phyloP scores from a whole-genome alignment of 1,140 invertebrate species.

The Philotrypesis tridentata region DNA sequence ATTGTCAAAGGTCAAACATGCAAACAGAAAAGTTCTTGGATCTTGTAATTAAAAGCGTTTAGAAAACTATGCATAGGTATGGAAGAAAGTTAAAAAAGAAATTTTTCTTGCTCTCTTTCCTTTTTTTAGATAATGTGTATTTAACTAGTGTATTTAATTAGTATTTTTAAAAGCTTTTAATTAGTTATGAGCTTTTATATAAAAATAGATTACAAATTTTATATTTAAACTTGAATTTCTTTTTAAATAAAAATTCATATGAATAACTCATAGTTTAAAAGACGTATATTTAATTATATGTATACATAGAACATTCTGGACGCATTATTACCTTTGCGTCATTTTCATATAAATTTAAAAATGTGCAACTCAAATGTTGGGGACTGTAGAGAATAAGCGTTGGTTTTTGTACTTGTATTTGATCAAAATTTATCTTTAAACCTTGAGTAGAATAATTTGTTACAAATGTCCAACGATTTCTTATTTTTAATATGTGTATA shows the following conservation, averaged over 20 bases:
- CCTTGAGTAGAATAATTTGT: slow-evolving; percentile 31
- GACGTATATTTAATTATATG: slow-evolving; percentile 33
- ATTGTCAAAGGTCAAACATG: slow-evolving; percentile 51
- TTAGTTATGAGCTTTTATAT: slow-evolving; percentile 7
- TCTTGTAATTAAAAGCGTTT: slow-evolving; percentile 53
- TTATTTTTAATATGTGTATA: slow-evolving; percentile 41
- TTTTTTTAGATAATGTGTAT: slow-evolving; percentile 18
- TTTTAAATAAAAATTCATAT: slow-evolving; percentile 29
- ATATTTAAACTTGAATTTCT: slow-evolving; percentile 36
- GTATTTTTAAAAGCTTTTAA: slow-evolving; percentile 32
- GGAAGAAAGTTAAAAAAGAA: slow-evolving; percentile 25
- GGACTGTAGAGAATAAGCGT: slow-evolving; percentile 14
- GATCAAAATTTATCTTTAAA: slow-evolving; percentile 35
- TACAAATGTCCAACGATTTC: slow-evolving; percentile 32
- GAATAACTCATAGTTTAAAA: slow-evolving; percentile 31
- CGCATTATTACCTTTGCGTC: slow-evolving; percentile 24
- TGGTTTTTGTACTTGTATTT: not conserved
- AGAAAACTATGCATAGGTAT: slow-evolving; percentile 35
- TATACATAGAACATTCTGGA: slow-evolving; percentile 29
- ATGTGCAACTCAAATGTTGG: slow-evolving; percentile 25
- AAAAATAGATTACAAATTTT: slow-evolving; percentile 36
- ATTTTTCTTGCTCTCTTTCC: slow-evolving; percentile 18
- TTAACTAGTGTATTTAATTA: slow-evolving; percentile 37
- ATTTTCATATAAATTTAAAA: slow-evolving; percentile 19
- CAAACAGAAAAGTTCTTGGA: slow-evolving; percentile 55